Conservation (phyloP, 2,113 vertebrate species). For the Felis catus region DNA sequence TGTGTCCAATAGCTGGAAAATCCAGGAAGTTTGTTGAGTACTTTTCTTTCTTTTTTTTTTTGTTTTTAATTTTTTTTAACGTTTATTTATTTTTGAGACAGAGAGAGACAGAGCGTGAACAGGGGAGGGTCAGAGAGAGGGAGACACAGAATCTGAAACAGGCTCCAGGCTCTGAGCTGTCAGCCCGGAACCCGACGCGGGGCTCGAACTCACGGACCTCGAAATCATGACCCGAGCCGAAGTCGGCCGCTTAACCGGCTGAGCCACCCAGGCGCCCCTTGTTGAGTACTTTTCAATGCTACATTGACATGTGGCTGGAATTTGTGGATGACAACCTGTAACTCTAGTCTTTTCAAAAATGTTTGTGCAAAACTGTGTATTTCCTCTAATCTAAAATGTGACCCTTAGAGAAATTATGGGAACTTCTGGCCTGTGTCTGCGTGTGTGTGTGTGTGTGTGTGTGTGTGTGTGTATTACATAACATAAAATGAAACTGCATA, state of each 20-base stretch:
- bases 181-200: too few relatives aligned
- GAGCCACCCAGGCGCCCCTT: too few relatives aligned
- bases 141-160: too few relatives aligned
- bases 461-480: neutral
- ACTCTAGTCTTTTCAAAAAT: neutral
- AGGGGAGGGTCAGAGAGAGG: too few relatives aligned
- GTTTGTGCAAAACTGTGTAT: neutral
- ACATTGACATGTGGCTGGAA: neutral
- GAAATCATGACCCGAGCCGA: too few relatives aligned
- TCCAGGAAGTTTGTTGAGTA: neutral
- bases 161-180: too few relatives aligned
- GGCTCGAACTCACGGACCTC: too few relatives aligned
- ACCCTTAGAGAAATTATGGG: neutral
- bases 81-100: too few relatives aligned
- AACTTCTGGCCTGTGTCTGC: neutral
- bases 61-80: too few relatives aligned
- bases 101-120: too few relatives aligned
- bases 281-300: neutral
- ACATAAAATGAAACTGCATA: neutral
- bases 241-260: too few relatives aligned
- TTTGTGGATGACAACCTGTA: neutral
- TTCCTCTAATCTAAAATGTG: neutral
- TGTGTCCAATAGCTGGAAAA: neutral
- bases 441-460: neutral
- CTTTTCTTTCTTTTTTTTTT: neutral